Base-by-base conservation (phyloP, 2,888 invertebrate genomes). In the Adelognathus sp. region DNA sequence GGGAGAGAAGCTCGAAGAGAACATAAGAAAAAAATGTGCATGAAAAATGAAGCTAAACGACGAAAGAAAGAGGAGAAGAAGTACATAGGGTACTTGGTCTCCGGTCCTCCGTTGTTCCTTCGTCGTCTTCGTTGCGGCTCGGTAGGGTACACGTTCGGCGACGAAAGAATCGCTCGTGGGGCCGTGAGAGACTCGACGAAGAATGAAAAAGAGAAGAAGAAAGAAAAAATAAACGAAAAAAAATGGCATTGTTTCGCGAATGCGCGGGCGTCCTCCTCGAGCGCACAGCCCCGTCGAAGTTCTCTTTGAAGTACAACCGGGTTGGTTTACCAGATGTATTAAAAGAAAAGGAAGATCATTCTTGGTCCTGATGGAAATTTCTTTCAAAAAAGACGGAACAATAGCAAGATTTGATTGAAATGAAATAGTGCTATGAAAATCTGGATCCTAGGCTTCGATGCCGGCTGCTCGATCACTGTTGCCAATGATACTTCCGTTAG, bases 91-190 rank as follows among this genome's bases (percentile, higher is more conserved):
- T 16, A 21, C 16, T 1, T 46, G 46, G 16, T 41, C 50, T 60
- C 60, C 66, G 39, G 58, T 52, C 39, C 60, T 60, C 60, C 11
- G 27, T 33, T 16, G 36, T 31, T 44, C 44, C 24, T 73, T 66
- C 74, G 69, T 69, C 74, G 61, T 64, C 63, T 54, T 79, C 74
- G 66, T 61, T 36, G 74, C 67, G 73, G 69, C 63, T 76, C 33
- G 63, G 73, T 80, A 71, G 58, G 76, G n/a, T n/a, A n/a, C 73
- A 69, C 80, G 73, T 80, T 80, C 76, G 78, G 74, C 66, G 54
- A 72, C 74, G 64, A 52, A 63, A 29, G 74, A 71, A 36, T 56
- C 69, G 54, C n/a, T n/a, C 69, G 72, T 54, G 81, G 75, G 69
- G 73, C 79, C 79, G 81, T 79, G 75, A 75, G 81, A 76, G 31